These are phyloP conservation scores for Graphium colonna DNA, from an alignment of 2,888 invertebrate species.

Conservation along the genomic window DNA sequence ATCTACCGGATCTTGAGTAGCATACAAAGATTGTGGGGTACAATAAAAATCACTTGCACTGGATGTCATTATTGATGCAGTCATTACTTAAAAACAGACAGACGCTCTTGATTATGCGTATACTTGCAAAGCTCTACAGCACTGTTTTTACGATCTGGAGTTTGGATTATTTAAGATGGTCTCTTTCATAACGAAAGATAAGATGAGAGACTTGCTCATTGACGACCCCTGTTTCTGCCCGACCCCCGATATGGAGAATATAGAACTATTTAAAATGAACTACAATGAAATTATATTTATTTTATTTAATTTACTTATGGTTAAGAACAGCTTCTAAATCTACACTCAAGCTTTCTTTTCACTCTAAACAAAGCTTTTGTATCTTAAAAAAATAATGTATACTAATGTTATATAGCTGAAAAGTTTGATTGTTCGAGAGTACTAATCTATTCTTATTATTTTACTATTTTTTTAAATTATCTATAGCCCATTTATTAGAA, in stretches of 20 bases:
- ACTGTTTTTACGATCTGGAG: slow-evolving; percentile 58
- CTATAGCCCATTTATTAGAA: too few species aligned
- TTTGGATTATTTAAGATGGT: slow-evolving; percentile 55
- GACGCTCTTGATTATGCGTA: slow-evolving; percentile 35
- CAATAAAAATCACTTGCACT: slow-evolving; percentile 47
- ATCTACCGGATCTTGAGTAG: slow-evolving; percentile 65
- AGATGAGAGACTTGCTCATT: slow-evolving; percentile 41
- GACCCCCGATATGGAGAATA: slow-evolving; percentile 49
- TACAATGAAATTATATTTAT: slow-evolving; percentile 41
- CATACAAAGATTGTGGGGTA: slow-evolving; percentile 50
- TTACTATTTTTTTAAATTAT: too few species aligned
- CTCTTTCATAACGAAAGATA: slow-evolving; percentile 39
- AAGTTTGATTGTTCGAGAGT: too few species aligned
- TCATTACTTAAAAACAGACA: slow-evolving; percentile 46
- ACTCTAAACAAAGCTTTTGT: too few species aligned
- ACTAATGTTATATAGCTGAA: too few species aligned
- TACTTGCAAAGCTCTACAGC: slow-evolving; percentile 46
- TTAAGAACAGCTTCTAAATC: too few species aligned
- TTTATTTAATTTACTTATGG: too few species aligned
- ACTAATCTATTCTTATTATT: too few species aligned
- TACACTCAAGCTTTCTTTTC: too few species aligned
- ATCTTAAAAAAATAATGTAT: too few species aligned
- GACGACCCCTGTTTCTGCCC: slow-evolving; percentile 59
- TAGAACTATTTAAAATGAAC: slow-evolving; percentile 38
- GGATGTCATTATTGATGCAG: slow-evolving; percentile 70